These are phyloP conservation scores for Fopius arisanus DNA, from an alignment of 1,140 invertebrate genomes.

Conservation along the genomic window DNA sequence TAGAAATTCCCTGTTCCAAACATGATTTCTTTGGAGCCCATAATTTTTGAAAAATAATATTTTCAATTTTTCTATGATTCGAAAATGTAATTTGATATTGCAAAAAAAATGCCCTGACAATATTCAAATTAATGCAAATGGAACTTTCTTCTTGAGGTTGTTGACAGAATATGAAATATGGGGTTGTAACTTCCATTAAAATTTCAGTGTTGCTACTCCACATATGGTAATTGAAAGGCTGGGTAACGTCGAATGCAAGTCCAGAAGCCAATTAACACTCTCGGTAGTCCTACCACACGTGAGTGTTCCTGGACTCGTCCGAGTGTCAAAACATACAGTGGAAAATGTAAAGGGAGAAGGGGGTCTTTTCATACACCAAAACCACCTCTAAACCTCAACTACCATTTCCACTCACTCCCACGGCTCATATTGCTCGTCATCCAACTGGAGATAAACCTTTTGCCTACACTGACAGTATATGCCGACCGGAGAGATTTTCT, in stretches of 20 bases:
- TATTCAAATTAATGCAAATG: not conserved
- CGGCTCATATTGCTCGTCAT: conserved; percentile 6
- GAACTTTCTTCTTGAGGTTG: not conserved
- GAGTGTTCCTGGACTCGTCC: conserved; percentile 1
- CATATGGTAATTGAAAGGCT: conserved; percentile 1
- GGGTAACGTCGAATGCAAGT: not conserved
- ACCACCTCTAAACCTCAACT: conserved; percentile 9
- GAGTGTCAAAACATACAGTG: conserved; percentile 7
- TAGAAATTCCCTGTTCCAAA: too few species aligned
- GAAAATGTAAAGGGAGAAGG: not conserved
- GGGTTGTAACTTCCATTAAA: not conserved
- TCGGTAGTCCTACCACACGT: not conserved
- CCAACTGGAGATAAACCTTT: conserved; percentile 13
- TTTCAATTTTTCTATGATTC: too few species aligned
- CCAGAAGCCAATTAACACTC: conserved; percentile 6
- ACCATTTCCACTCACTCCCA: not conserved
- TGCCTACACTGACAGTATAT: not conserved
- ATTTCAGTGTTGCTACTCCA: not conserved
- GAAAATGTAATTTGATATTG: not conserved
- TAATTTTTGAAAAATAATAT: too few species aligned
- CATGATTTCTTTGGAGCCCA: too few species aligned
- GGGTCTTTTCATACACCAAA: not conserved
- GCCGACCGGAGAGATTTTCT: not conserved
- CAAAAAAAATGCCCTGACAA: not conserved
- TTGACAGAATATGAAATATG: not conserved